A percentile compares a stretch with the other conserved stretches of the same genome.
Conservation (phyloP, 2,888 invertebrate species). For the Byasa hedistus region DNA sequence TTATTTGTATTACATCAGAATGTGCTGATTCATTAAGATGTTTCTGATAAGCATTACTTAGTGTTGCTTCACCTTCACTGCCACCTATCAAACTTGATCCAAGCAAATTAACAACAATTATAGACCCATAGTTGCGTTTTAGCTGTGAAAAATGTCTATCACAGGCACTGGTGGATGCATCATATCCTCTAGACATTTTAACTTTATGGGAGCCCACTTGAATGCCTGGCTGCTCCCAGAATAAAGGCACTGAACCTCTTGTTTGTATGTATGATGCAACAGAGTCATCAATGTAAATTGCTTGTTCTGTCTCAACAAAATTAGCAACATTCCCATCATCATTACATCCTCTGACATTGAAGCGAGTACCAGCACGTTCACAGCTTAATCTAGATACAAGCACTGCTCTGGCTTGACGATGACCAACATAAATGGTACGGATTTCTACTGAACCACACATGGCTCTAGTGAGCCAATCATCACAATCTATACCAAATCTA, state of each 20-base stretch:
- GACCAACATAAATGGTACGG: slow-evolving; percentile 98
- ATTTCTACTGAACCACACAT: slow-evolving; percentile 99
- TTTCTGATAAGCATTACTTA: slow-evolving; percentile 95
- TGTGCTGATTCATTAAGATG: slow-evolving; percentile 91
- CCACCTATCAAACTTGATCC: slow-evolving; percentile 94
- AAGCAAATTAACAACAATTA: slow-evolving; percentile 94
- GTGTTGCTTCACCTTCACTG: slow-evolving; percentile 97
- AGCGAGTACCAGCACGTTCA: slow-evolving; percentile 98
- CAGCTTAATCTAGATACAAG: slow-evolving; percentile 97
- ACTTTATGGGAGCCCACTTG: slow-evolving; percentile 99
- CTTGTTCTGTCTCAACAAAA: slow-evolving; percentile 99
- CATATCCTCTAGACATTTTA: slow-evolving; percentile 96
- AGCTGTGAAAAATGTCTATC: slow-evolving; percentile 93
- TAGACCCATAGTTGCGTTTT: slow-evolving; percentile 93
- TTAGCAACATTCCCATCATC: slow-evolving; percentile 99
- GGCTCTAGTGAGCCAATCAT: slow-evolving; percentile 94
- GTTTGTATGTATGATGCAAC: slow-evolving; percentile 95
- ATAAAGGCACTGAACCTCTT: slow-evolving; percentile 97
- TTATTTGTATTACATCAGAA: slow-evolving; percentile 90
- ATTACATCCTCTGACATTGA: slow-evolving; percentile 99
- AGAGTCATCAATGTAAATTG: slow-evolving; percentile 94
- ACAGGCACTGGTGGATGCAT: slow-evolving; percentile 95
- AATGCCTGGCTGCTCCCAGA: slow-evolving; percentile 99
- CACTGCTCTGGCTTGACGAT: slow-evolving; percentile 95
- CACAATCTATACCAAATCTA: slow-evolving; percentile 93